These are phyloP conservation scores for Pionites leucogaster DNA, from an alignment of 2,113 vertebrate genomes.

Conservation along the genomic window DNA sequence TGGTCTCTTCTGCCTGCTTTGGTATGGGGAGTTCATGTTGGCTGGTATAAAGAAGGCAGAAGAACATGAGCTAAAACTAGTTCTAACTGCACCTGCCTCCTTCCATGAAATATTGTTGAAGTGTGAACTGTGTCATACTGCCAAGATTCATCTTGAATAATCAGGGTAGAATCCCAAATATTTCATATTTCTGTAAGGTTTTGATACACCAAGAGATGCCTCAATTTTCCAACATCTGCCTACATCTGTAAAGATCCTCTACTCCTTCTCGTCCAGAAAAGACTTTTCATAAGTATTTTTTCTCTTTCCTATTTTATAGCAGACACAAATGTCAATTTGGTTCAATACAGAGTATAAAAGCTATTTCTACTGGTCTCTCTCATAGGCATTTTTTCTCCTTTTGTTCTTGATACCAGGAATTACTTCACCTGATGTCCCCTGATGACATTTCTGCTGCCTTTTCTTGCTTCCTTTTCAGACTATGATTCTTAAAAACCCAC, in stretches of 20 bases:
- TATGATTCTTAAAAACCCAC: not conserved
- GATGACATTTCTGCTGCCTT: not conserved
- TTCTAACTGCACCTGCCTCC: not conserved
- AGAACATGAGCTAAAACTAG: not conserved
- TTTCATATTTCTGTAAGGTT: not conserved
- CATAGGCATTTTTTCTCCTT: not conserved
- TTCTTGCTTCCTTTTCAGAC: not conserved
- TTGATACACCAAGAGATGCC: accelerated
- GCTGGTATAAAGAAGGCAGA: not conserved
- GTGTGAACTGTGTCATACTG: not conserved
- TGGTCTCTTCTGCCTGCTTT: not conserved
- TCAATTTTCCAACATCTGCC: not conserved
- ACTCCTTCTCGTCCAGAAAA: not conserved
- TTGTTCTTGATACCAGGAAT: not conserved
- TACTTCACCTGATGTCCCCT: not conserved
- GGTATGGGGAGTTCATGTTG: accelerated
- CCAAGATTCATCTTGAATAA: not conserved
- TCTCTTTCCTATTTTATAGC: not conserved
- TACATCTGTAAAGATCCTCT: not conserved
- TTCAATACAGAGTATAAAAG: not conserved
- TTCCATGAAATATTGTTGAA: not conserved
- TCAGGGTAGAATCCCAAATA: not conserved
- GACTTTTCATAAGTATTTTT: not conserved
- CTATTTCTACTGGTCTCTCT: not conserved
- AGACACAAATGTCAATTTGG: not conserved